Base-by-base conservation (phyloP, 2,888 invertebrate genomes). In the Microdon myrmicae region DNA sequence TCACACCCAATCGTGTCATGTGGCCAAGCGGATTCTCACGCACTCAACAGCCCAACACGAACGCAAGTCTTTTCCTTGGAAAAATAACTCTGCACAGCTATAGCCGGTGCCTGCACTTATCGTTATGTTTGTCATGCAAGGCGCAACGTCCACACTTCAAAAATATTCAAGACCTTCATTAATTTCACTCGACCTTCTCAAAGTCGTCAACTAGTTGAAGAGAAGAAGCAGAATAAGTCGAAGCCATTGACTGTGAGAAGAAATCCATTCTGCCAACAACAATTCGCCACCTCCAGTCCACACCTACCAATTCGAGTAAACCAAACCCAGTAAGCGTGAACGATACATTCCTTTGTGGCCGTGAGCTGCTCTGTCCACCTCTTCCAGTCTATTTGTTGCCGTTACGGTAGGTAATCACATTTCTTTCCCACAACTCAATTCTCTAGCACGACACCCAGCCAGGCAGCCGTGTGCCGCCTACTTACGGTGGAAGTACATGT, bases 141-240 rank as follows among this genome's bases (percentile, higher is more conserved):
- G 7, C n/a, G n/a, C 16, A 37, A 35, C 35, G n/a, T 5, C 38
- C 31, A 34, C 10, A 19, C 17, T 6, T 26, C 13, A 38, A 20
- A 45, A 39, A 16, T 28, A 45, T 45, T 34, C 38, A 45, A 51
- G 51, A 45, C 58, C 58, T 58, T 51, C 51, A 54, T 54, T 54
- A 25, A 44, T 44, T 45, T 35, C 28, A 58, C 22, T 34, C 44
- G 58, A 58, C 58, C 58, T 58, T 58, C 58, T 58, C 58, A 58
- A 58, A 58, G 51, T 39, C 58, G 44, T 9, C 44, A 51, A 23
- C 32, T 23, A 28, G n/a, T n/a, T n/a, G n/a, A n/a, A 22, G 28
- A 37, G 25, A n/a, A 9, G 41, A 9, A 22, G 4, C 31, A 25
- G 4, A 31, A 29, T 23, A 39, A 26, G 35, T 25, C 2, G 39